These are phyloP conservation scores for Muntiacus muntjak DNA, from an alignment of 2,113 vertebrate species.

Conservation along the genomic window DNA sequence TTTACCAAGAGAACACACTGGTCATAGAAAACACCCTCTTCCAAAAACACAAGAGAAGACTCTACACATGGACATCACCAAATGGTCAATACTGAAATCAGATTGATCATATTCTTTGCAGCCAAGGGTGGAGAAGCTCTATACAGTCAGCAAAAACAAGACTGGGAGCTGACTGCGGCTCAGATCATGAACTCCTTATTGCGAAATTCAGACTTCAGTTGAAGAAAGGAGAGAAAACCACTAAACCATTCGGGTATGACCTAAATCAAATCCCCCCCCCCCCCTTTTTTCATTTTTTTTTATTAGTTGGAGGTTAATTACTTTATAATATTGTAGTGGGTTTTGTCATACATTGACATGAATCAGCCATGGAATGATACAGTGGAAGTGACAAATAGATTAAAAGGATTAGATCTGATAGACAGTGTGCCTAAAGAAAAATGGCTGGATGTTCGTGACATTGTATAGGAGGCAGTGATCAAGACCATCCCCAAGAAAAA, in stretches of 20 bases:
- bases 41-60: neutral
- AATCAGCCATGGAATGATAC: neutral
- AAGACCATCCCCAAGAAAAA: neutral
- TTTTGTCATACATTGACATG: too few relatives aligned
- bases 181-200: neutral
- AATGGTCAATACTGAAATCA: neutral
- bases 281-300: too few relatives aligned
- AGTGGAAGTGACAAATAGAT: neutral
- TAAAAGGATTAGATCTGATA: neutral
- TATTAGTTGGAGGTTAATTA: too few relatives aligned
- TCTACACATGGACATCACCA: neutral
- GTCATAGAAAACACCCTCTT: neutral
- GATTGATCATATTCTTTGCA: neutral
- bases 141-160: neutral
- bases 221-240: neutral
- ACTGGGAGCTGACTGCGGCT: neutral
- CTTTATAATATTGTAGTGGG: too few relatives aligned
- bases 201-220: neutral
- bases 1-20: neutral
- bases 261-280: neutral
- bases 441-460: neutral
- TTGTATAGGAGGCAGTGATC: neutral
- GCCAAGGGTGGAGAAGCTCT: neutral
- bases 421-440: neutral
- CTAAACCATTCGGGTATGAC: neutral